Evolutionary conservation across 30 jellyfish, hydroid and myxozoan genomes (phyloP).

Genomic region (Euphysa ruthae): DNA sequence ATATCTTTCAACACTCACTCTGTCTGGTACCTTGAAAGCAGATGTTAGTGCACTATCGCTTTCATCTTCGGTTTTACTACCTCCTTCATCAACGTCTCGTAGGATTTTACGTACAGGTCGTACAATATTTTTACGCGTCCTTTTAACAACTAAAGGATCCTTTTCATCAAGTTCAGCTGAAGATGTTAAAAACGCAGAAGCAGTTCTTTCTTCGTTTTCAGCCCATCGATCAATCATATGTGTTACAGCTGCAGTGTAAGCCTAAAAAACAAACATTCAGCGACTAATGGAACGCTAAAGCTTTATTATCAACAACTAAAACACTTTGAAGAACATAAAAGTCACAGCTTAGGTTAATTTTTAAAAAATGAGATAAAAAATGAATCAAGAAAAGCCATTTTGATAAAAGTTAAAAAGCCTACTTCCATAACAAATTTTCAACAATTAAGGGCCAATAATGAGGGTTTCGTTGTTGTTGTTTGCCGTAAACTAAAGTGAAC

Average conservation of each 20-base stretch:
- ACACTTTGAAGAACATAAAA: too few species aligned
- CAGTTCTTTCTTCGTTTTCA: slow-evolving; percentile 88
- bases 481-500: too few species aligned
- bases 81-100: slow-evolving; percentile 60
- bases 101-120: slow-evolving; percentile 91
- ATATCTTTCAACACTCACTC: background rate
- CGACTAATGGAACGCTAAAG: too few species aligned
- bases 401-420: too few species aligned
- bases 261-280: too few species aligned
- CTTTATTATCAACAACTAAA: too few species aligned
- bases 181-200: slow-evolving; percentile 48
- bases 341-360: too few species aligned
- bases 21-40: slow-evolving; percentile 22
- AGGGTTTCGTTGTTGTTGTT: too few species aligned
- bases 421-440: too few species aligned
- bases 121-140: slow-evolving; percentile 68
- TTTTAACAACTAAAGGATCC: slow-evolving; percentile 56
- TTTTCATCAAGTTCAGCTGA: slow-evolving; percentile 76
- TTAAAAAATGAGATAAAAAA: too few species aligned
- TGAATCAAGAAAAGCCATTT: too few species aligned
- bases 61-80: slow-evolving; percentile 24
- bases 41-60: slow-evolving; percentile 35
- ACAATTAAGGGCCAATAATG: too few species aligned
- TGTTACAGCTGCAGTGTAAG: slow-evolving; percentile 82
- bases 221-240: slow-evolving; percentile 94